These are phyloP conservation scores for Cranoglanis bouderius DNA, from an alignment of 2,113 vertebrate species.

Conservation along the genomic window DNA sequence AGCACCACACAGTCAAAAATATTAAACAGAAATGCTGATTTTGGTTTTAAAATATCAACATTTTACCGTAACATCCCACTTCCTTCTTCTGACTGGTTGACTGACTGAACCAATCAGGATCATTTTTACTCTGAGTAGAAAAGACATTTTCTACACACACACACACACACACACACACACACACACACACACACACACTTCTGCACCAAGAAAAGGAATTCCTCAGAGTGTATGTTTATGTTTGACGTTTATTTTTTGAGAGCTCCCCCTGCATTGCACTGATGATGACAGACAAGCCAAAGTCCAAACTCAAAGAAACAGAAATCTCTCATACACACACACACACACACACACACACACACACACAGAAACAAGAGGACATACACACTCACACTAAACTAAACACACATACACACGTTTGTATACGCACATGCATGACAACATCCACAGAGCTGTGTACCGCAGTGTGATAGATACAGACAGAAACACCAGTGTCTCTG, in stretches of 20 bases:
- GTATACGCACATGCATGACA: conserved; percentile 61
- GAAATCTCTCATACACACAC: conserved; percentile 44
- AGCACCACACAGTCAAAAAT: neutral
- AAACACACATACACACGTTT: conserved; percentile 39
- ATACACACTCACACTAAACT: neutral
- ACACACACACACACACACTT: conserved; percentile 30
- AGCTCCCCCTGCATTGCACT: conserved; percentile 35
- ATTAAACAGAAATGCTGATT: neutral
- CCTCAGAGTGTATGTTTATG: conserved; percentile 36
- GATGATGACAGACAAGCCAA: conserved; percentile 63
- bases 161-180: conserved; percentile 16
- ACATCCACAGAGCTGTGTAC: conserved; percentile 45
- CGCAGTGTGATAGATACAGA: conserved; percentile 47
- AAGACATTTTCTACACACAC: neutral
- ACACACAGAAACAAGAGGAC: conserved; percentile 6
- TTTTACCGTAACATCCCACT: neutral
- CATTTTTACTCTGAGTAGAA: neutral
- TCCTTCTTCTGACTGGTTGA: neutral
- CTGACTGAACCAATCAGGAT: neutral
- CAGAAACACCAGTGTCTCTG: conserved; percentile 43
- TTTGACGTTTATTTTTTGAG: conserved; percentile 68
- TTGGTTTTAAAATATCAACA: neutral
- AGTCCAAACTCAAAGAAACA: conserved; percentile 56
- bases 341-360: conserved; percentile 20
- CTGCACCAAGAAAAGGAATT: conserved; percentile 57